Evolutionary conservation across 1,140 invertebrate species (phyloP), one percentile per base, ranked within the genome.

Genomic region (Apocrypta bakeri): DNA sequence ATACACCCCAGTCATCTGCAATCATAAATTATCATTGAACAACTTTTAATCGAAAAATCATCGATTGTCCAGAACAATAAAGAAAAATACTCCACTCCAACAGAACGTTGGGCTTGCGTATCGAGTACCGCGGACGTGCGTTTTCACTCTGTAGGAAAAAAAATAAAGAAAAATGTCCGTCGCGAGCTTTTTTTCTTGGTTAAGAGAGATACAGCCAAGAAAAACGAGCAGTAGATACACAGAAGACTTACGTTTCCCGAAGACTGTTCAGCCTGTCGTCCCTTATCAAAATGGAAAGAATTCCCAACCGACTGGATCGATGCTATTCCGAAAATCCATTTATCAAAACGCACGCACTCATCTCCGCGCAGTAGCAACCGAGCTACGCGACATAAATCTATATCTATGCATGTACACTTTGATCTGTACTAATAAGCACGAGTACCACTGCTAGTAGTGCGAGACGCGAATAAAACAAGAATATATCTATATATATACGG

Each of bases 1-100:
- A 68, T 79, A 83, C 27, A 78, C 81, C 25, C 69, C 81, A 25
- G 81, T 63, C 74, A 78, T 81, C 79, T 81, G 56, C 8, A 71
- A 61, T 17, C 17, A 56, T 56, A 21, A 56, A 56, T 17, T 48
- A 14, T 56, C 48, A 56, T 56, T 14, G 6, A 21, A 1, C 21
- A 56, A 56, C 33, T 9, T 37, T 4, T 9, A 4, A 37, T 9
- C 33, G 3, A 2, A 37, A 37, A n/a, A n/a, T n/a, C n/a, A n/a
- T n/a, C n/a, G n/a, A n/a, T n/a, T n/a, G n/a, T n/a, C n/a, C 14
- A 48, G 21, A 42, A 37, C 37, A 37, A 37, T 37, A 37, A 37
- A 37, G 9, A 37, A 11, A 42, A 17, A 48, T n/a, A n/a, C n/a
- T n/a, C n/a, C n/a, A n/a, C n/a, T n/a, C n/a, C n/a, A n/a, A n/a